phyloP scores from a whole-genome alignment of 1,140 invertebrate genomes.

The Lethrus apterus region DNA sequence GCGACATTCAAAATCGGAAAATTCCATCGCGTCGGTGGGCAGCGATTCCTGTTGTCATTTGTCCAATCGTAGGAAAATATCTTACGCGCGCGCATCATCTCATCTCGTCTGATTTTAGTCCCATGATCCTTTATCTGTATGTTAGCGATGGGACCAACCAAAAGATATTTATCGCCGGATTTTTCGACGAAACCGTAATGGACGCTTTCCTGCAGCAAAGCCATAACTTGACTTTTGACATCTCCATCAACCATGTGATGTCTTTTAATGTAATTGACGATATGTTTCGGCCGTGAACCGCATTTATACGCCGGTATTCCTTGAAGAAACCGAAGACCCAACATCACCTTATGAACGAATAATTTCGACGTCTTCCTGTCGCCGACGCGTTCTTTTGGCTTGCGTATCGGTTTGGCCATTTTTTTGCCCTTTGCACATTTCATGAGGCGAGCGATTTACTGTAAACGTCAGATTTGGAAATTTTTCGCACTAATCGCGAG shows the following conservation, averaged over 20 bases:
- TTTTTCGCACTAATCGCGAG: too few relatives aligned
- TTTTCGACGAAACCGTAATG: slow-evolving; percentile 10
- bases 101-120: background rate
- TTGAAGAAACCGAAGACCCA: slow-evolving; percentile 6
- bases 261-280: background rate
- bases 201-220: background rate
- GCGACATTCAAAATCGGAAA: slow-evolving; percentile 4
- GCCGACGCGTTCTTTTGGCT: too few relatives aligned
- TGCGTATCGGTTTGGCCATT: too few relatives aligned
- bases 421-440: too few relatives aligned
- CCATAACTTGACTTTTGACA: slow-evolving; percentile 3
- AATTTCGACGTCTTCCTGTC: slow-evolving; percentile 4
- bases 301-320: background rate
- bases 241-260: slow-evolving; percentile 5
- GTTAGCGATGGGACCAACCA: slow-evolving; percentile 2
- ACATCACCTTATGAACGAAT: slow-evolving; percentile 8
- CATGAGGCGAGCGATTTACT: too few relatives aligned
- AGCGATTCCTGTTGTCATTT: too few relatives aligned
- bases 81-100: background rate
- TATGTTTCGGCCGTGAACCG: background rate
- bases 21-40: background rate
- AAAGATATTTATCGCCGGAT: background rate
- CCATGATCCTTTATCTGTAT: background rate
- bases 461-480: too few relatives aligned
- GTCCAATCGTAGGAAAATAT: slow-evolving; percentile 7